Base-by-base conservation (phyloP, 1,140 invertebrate genomes). In the Macrobrachium rosenbergii region DNA sequence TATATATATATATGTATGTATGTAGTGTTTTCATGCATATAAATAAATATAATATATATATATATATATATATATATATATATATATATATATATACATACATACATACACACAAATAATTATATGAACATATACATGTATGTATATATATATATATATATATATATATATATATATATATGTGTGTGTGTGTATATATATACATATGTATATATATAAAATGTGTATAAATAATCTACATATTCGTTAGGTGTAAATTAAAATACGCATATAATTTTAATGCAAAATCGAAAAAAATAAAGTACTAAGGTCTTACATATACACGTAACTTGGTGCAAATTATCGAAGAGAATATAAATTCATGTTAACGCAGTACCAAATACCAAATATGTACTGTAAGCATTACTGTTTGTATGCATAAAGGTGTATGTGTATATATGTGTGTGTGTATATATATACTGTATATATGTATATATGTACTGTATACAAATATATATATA, bases 101-200 rank as follows among this genome's bases (percentile, higher is more conserved):
- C 23, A 17, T 23, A 28, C 23, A 72, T 67, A 67, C 19, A 67
- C 19, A 67, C n/a, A n/a, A n/a, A n/a, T n/a, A n/a, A n/a, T n/a
- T 67, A 67, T 67, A 67, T 67, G 17, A 16, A n/a, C 19, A n/a
- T 67, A n/a, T 69, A 21, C n/a, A 21, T 69, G n/a, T 69, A 21
- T 69, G 28, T 37, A n/a, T n/a, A 37, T 28, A 37, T 72, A 28
- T 72, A 37, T 72, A 17, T 23, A 28, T 72, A 72, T 67, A 67
- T 67, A 67, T 67, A 67, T 67, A 67, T 67, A 67, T 67, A n/a
- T 67, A n/a, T 67, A n/a, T 67, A n/a, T 69, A 21, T 69, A 21
- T 69, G n/a, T 69, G 19, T 69, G 28, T 37, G 28, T 37, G 28
- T n/a, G 19, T 21, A 28, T 72, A 7, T 72, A 28, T 7, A 17